Evolutionary conservation across 2,888 invertebrate genomes (phyloP).

Genomic region (Nomada ferruginata): DNA sequence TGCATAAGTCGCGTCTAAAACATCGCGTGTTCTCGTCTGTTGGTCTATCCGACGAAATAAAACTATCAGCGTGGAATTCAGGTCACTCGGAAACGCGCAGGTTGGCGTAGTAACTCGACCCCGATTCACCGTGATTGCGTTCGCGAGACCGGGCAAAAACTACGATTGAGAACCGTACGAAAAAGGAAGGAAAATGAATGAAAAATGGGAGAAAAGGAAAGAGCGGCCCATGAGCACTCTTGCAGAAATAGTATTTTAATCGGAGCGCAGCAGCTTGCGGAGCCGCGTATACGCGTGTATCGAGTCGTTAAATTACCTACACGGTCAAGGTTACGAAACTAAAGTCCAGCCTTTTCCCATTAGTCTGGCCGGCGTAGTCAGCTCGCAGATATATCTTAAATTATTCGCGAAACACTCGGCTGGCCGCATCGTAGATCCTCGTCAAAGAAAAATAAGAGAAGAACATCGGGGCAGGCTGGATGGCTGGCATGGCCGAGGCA

Average conservation of each 20-base stretch:
- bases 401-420: conserved; percentile 31
- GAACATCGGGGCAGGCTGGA: background rate
- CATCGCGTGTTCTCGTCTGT: conserved; percentile 18
- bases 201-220: too few species aligned
- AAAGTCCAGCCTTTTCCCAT: conserved; percentile 9
- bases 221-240: background rate
- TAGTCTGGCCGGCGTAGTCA: background rate
- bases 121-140: background rate
- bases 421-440: conserved; percentile 24
- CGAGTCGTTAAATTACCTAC: conserved; percentile 14
- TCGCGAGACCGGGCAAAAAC: background rate
- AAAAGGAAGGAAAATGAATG: background rate
- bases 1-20: conserved; percentile 15
- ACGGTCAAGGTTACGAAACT: conserved; percentile 55
- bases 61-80: conserved; percentile 35
- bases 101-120: background rate
- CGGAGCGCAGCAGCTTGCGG: background rate
- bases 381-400: conserved; percentile 38
- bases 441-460: conserved; percentile 28
- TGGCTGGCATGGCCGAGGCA: background rate
- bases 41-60: conserved; percentile 20
- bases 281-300: background rate
- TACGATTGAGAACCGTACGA: background rate
- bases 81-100: conserved; percentile 34
- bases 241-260: conserved; percentile 25